A percentile compares a stretch with the other conserved stretches of the same genome.
These are phyloP conservation scores for Petrolisthes cinctipes DNA, from an alignment of 2,888 invertebrate species.

Conservation along the genomic window DNA sequence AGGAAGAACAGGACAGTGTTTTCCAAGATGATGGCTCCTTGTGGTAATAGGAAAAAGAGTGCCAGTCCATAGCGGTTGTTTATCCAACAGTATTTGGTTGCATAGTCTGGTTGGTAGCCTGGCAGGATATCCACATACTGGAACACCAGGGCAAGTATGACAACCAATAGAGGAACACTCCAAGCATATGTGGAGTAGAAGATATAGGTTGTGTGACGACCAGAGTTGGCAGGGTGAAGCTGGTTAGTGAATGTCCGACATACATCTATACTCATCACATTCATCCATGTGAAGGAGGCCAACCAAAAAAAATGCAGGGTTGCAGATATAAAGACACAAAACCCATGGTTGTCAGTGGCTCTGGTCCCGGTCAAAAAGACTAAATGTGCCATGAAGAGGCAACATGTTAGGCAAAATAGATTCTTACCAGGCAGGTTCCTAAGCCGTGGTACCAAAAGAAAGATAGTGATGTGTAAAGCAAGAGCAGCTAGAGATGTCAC, in stretches of 20 bases:
- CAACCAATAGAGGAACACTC: conserved; percentile 69
- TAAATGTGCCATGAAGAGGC: conserved; percentile 70
- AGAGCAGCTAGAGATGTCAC: conserved; percentile 69
- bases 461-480: conserved; percentile 69
- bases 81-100: conserved; percentile 70
- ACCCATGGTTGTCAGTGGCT: conserved; percentile 37
- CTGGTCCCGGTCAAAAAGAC: conserved; percentile 67
- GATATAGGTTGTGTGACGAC: conserved; percentile 61
- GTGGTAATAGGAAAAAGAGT: conserved; percentile 70
- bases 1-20: conserved; percentile 70
- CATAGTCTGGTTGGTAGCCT: conserved; percentile 65
- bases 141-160: conserved; percentile 66
- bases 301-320: conserved; percentile 70
- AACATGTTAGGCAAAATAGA: conserved; percentile 69
- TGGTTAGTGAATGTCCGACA: conserved; percentile 70
- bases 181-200: conserved; percentile 70
- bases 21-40: conserved; percentile 69
- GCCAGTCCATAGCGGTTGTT: conserved; percentile 68
- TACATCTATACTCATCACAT: conserved; percentile 71
- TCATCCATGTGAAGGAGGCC: conserved; percentile 72
- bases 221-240: conserved; percentile 47
- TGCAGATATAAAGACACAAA: conserved; percentile 68
- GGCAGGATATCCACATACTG: conserved; percentile 65
- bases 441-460: conserved; percentile 68
- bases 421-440: conserved; percentile 71